Evolutionary conservation across 1,140 invertebrate species (phyloP), one percentile per base, ranked within the genome.

Genomic region (Lepidurus couesii): DNA sequence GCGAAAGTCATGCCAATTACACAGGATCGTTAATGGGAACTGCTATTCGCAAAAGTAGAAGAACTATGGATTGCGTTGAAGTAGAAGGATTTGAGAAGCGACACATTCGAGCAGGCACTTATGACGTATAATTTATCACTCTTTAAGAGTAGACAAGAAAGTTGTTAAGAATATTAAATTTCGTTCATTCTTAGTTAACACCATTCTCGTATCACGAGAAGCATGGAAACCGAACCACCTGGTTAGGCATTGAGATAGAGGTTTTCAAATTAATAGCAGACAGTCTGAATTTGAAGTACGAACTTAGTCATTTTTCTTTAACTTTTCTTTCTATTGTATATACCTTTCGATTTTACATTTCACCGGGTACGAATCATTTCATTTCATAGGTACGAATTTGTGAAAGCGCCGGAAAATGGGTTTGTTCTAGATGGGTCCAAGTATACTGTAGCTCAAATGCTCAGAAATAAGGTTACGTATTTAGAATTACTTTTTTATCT

Each of bases 311-410:
- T 7, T 65, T 7, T n/a, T 65, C 16, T 65, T 65, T 7, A n/a
- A 65, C 6, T 65, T 16, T 1, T 45, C 6, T 65, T 65, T n/a
- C 5, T 1, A 16, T 4, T 65, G 0, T 21, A 65, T 34, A 65
- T 16, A 21, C 9, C 21, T 65, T 34, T 34, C 26, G 1, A 34
- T 34, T 34, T 34, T 34, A 34, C 26, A 34, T 34, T 34, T 34
- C 26, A 34, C 26, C 2, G 26, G 26, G 2, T 34, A 34, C n/a
- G n/a, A n/a, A n/a, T n/a, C n/a, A n/a, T n/a, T n/a, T n/a, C n/a
- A n/a, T n/a, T n/a, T n/a, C n/a, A 34, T 65, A 65, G 53, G 53
- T 65, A 65, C 53, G 53, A 65, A n/a, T 65, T 65, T 16, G 13
- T 16, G 16, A 21, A 65, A 21, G 53, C 53, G 16, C 1, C 1